phyloP scores from a whole-genome alignment of 2,888 invertebrate species.

The Hoplodrina ambigua region DNA sequence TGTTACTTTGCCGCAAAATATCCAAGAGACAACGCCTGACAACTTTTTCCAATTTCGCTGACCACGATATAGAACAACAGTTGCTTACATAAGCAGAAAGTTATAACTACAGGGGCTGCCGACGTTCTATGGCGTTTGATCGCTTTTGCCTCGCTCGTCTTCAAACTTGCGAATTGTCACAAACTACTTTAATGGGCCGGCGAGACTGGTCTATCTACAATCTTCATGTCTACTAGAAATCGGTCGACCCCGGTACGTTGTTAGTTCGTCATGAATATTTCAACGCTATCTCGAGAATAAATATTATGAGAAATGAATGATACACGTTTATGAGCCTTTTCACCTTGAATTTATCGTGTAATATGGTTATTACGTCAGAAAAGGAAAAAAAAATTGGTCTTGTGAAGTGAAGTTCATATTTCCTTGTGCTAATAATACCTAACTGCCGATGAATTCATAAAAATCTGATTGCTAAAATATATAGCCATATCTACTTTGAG shows the following conservation, averaged over 20 bases:
- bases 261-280: slow-evolving; percentile 19
- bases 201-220: slow-evolving; percentile 34
- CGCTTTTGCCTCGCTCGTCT: slow-evolving; percentile 37
- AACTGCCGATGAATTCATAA: no score
- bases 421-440: background rate
- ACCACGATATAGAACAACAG: slow-evolving; percentile 35
- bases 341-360: slow-evolving; percentile 3
- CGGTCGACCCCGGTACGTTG: slow-evolving; percentile 11
- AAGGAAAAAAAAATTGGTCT: background rate
- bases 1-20: slow-evolving; percentile 7
- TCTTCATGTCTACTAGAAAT: slow-evolving; percentile 21
- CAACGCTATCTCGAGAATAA: slow-evolving; percentile 13
- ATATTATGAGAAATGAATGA: slow-evolving; percentile 33
- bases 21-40: background rate
- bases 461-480: background rate
- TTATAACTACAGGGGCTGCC: slow-evolving; percentile 43
- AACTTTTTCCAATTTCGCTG: slow-evolving; percentile 53
- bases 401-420: slow-evolving; percentile 19
- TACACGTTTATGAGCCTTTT: slow-evolving; percentile 15
- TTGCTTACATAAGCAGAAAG: slow-evolving; percentile 46
- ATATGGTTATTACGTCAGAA: slow-evolving; percentile 3
- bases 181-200: slow-evolving; percentile 57
- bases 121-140: slow-evolving; percentile 29
- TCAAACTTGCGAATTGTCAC: slow-evolving; percentile 61
- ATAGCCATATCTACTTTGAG: background rate